Evolutionary conservation across 1,140 invertebrate genomes (phyloP).

Genomic region (Ooceraea biroi): DNA sequence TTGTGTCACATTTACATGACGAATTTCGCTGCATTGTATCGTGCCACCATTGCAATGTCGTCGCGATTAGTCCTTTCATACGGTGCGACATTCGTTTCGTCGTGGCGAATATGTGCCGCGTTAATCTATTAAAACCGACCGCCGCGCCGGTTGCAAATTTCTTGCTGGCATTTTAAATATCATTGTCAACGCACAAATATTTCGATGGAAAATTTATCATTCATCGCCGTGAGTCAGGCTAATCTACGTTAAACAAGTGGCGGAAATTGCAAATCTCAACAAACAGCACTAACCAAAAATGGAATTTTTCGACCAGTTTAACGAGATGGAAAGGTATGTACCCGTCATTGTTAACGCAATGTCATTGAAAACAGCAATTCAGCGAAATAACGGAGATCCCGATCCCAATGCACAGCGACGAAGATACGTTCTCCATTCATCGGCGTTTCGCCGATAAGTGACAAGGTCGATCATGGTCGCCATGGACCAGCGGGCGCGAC

Average conservation of each 20-base stretch:
- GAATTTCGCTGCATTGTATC: conserved; percentile 33
- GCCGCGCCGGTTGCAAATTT: conserved; percentile 3
- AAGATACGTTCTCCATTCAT: conserved; percentile 32
- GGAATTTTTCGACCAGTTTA: too few relatives aligned
- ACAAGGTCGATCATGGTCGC: conserved; percentile 54
- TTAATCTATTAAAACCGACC: background rate
- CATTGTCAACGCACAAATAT: too few relatives aligned
- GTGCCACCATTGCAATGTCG: background rate
- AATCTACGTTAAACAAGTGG: too few relatives aligned
- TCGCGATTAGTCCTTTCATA: conserved; percentile 41
- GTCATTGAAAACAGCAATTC: too few relatives aligned
- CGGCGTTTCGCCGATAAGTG: conserved; percentile 4
- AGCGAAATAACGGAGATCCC: too few relatives aligned
- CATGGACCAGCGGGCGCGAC: conserved; percentile 35
- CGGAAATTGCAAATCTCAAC: too few relatives aligned
- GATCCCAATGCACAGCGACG: background rate
- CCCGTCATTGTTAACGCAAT: too few relatives aligned
- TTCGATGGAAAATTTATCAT: too few relatives aligned
- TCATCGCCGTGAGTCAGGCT: too few relatives aligned
- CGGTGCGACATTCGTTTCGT: conserved; percentile 1
- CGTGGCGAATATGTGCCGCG: background rate
- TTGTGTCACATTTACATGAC: conserved; percentile 19
- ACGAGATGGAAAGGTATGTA: too few relatives aligned
- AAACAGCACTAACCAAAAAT: too few relatives aligned
- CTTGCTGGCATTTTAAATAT: background rate